These are phyloP conservation scores for Hirtodrosophila duncani DNA, from an alignment of 2,888 invertebrate genomes.

Conservation along the genomic window DNA sequence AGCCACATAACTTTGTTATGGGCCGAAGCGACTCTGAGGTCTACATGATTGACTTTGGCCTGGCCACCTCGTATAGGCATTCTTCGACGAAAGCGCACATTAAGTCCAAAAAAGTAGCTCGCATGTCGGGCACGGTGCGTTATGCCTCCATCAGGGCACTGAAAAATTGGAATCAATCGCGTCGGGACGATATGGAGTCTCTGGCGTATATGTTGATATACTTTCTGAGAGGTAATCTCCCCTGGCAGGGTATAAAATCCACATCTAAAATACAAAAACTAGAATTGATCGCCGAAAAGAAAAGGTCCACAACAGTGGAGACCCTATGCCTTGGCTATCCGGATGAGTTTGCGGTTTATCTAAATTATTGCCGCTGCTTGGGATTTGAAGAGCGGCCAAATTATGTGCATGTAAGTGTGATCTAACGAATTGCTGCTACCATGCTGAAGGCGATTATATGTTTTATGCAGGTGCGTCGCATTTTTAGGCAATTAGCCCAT, in stretches of 20 bases:
- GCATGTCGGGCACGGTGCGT: conserved; percentile 35
- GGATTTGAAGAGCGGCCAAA: conserved; percentile 25
- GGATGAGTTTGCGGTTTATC: conserved; percentile 25
- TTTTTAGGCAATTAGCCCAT: too few species aligned
- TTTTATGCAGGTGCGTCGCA: too few species aligned
- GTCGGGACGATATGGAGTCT: conserved; percentile 53
- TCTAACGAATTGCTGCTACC: conserved; percentile 4
- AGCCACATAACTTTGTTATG: conserved; percentile 45
- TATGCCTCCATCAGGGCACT: conserved; percentile 34
- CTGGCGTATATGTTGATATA: conserved; percentile 41
- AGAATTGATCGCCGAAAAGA: conserved; percentile 39
- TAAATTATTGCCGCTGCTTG: conserved; percentile 21
- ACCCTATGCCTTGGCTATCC: conserved; percentile 39
- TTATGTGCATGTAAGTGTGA: conserved; percentile 14
- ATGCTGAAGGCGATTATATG: conserved; percentile 11
- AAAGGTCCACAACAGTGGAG: conserved; percentile 11
- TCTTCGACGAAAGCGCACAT: not conserved
- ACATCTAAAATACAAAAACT: conserved; percentile 2
- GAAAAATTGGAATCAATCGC: conserved; percentile 15
- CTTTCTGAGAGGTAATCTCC: conserved; percentile 35
- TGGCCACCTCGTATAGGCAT: conserved; percentile 20
- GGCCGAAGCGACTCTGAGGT: not conserved
- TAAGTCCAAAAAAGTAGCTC: rapidly evolving
- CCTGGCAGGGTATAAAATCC: conserved; percentile 32
- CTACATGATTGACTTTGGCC: conserved; percentile 42